phyloP scores from a whole-genome alignment of 2,113 vertebrate species.

The Proteles cristata region DNA sequence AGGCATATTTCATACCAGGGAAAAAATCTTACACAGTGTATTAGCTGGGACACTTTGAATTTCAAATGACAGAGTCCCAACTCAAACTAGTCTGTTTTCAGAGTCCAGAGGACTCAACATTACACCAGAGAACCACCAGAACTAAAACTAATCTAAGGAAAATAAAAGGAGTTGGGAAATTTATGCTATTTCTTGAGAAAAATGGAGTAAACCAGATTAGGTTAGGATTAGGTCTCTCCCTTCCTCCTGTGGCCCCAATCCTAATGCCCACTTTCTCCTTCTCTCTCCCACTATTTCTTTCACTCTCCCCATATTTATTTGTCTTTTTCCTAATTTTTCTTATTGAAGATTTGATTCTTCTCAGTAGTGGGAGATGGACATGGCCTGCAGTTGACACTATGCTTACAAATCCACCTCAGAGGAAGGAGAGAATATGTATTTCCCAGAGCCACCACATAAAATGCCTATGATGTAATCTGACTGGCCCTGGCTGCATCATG shows the following conservation, averaged over 20 bases:
- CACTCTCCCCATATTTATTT: background rate
- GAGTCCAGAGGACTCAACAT: background rate
- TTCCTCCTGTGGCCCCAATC: background rate
- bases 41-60: background rate
- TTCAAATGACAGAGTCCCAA: constrained; percentile 15
- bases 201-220: background rate
- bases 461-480: background rate
- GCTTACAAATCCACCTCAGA: background rate
- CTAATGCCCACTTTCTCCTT: background rate
- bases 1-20: background rate
- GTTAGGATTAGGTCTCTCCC: background rate
- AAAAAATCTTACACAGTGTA: background rate
- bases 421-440: background rate
- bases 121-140: background rate
- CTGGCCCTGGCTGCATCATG: background rate
- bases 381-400: background rate
- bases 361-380: background rate
- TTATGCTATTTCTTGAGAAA: background rate
- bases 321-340: background rate
- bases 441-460: background rate
- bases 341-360: background rate
- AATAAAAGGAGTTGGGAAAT: background rate
- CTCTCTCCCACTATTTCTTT: background rate
- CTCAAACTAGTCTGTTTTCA: background rate
- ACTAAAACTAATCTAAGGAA: background rate